Base-by-base conservation (phyloP, 2,113 vertebrate species). In the Sylvilagus bachmani region DNA sequence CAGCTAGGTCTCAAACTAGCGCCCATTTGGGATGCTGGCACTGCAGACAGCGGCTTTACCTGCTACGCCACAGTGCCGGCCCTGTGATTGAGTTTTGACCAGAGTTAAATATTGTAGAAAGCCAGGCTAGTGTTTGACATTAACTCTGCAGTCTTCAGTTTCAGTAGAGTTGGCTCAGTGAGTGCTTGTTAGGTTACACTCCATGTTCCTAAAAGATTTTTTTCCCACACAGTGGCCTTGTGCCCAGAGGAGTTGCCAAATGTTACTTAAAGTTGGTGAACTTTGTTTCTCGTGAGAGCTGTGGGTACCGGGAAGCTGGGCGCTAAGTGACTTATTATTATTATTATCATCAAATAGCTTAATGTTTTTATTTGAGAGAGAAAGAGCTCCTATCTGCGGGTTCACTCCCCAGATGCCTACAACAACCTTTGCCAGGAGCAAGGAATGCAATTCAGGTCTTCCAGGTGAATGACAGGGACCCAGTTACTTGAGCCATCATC, bases 171-270 rank as follows among this genome's bases (percentile, higher is more conserved):
- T 70, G 29, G 36, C 79, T 86, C 89, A 25, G 92, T 27, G 51
- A 31, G 80, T 92, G 24, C 58, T 90, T 97, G 19, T 89, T 83
- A 80, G 38, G 53, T 80, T 81, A 71, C 24, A 51, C 17, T 38
- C n/a, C 55, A 51, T 33, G 70, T 73, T 58, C 27, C 66, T 89
- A 62, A 27, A 70, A 66, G 27, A 64, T 13, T 44, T 67, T 24
- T 69, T 83, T 29, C 53, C 53, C 33, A 79, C 55, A 9, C 29
- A 38, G 17, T 84, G 53, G 5, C 33, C 91, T 71, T 95, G 49
- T 92, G 64, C 21, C 51, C 22, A 44, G 11, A 31, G 64, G 7
- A 82, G 24, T 58, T 25, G 67, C 11, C 8, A 88, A 19, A 83
- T 66, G 55, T 81, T 88, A 17, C 24, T 84, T 90, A 55, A 71